These are phyloP conservation scores for Lasioglossum zephyrum DNA, from an alignment of 2,888 invertebrate species.

Conservation along the genomic window DNA sequence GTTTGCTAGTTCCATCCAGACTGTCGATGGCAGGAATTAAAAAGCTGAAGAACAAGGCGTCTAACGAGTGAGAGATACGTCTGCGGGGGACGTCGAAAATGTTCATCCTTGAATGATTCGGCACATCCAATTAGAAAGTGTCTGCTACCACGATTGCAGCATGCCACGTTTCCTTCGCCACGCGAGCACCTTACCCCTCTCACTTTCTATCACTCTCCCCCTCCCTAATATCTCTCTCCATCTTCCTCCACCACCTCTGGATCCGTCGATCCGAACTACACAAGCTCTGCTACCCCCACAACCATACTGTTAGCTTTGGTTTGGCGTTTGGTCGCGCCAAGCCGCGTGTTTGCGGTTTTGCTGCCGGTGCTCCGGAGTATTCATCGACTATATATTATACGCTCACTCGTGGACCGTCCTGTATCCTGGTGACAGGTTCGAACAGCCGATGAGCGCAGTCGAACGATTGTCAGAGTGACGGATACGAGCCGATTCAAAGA, in stretches of 20 bases:
- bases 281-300: conserved; percentile 79
- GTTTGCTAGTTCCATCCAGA: not conserved
- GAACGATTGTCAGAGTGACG: not conserved
- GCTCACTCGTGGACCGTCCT: conserved; percentile 44
- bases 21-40: not conserved
- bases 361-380: conserved; percentile 80
- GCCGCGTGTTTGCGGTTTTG: conserved; percentile 84
- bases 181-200: not conserved
- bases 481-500: not conserved
- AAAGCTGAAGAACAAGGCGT: not conserved
- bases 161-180: conserved; percentile 41
- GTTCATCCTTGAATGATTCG: conserved; percentile 43
- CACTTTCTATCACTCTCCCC: not conserved
- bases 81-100: conserved; percentile 26
- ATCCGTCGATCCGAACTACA: conserved; percentile 74
- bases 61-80: not conserved
- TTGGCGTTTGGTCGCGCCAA: conserved; percentile 82
- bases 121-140: conserved; percentile 59
- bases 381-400: conserved; percentile 57
- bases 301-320: conserved; percentile 83
- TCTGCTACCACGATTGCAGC: conserved; percentile 42
- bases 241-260: conserved; percentile 2
- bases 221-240: not conserved
- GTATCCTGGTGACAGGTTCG: conserved; percentile 64
- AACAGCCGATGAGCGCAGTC: not conserved